phyloP scores from a whole-genome alignment of 2,797 vertebrate genomes.

The Xiphorhynchus erythropygius region DNA sequence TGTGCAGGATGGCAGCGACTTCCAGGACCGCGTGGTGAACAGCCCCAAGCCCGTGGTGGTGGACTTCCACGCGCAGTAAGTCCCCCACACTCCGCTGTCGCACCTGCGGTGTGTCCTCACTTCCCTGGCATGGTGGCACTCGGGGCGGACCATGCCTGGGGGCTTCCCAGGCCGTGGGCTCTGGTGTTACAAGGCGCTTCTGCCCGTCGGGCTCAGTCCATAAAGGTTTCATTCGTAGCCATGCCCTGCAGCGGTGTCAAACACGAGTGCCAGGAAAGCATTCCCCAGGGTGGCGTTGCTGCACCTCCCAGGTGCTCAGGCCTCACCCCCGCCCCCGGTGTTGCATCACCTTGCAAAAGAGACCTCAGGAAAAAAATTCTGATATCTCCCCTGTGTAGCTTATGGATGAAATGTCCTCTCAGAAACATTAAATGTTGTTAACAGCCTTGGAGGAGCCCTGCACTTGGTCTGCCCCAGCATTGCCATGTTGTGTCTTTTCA shows the following conservation, averaged over 20 bases:
- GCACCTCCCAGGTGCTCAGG: background rate
- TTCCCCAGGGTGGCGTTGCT: rapidly evolving
- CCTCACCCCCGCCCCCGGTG: rapidly evolving
- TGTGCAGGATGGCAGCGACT: slow-evolving; percentile 91
- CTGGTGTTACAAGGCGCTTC: background rate
- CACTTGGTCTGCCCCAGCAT: background rate
- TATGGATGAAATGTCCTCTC: rapidly evolving
- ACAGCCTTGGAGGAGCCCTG: rapidly evolving
- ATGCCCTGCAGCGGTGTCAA: background rate
- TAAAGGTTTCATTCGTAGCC: background rate
- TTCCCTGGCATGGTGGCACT: background rate
- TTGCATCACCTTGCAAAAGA: background rate
- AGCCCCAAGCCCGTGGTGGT: slow-evolving; percentile 88
- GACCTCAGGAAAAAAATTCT: background rate
- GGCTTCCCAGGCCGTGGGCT: background rate
- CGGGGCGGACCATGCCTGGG: rapidly evolving
- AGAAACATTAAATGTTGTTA: background rate
- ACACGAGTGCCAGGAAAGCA: background rate
- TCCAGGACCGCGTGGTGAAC: slow-evolving; percentile 91
- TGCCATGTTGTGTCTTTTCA: rapidly evolving
- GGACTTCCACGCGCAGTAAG: slow-evolving; percentile 96
- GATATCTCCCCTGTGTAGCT: background rate
- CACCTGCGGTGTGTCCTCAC: rapidly evolving
- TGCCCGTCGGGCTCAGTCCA: rapidly evolving
- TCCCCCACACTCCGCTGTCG: background rate